phyloP scores from a whole-genome alignment of 1,140 invertebrate genomes.

The Phocides pigmalion region DNA sequence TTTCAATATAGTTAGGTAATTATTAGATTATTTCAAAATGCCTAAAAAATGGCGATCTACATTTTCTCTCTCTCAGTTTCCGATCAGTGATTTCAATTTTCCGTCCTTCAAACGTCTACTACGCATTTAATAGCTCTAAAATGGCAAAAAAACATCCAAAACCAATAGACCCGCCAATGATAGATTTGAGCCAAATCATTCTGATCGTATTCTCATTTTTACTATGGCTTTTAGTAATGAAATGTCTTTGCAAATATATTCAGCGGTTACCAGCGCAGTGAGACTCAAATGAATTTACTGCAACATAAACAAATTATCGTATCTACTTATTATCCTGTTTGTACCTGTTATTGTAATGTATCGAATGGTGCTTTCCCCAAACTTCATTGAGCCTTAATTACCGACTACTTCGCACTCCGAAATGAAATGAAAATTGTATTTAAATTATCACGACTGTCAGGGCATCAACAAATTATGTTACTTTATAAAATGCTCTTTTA shows the following conservation, averaged over 20 bases:
- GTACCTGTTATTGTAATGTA: slow-evolving; percentile 19
- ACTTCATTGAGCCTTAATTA: slow-evolving; percentile 22
- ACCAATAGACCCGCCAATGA: background rate
- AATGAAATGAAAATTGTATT: background rate
- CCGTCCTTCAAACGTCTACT: no score
- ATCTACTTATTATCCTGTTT: slow-evolving; percentile 10
- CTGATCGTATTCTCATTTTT: slow-evolving; percentile 47
- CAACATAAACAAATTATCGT: slow-evolving; percentile 5
- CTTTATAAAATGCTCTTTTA: slow-evolving; percentile 1
- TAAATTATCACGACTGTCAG: slow-evolving; percentile 8
- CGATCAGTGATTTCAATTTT: no score
- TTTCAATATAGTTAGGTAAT: no score
- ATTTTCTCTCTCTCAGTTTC: no score
- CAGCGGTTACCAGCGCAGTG: slow-evolving; percentile 27
- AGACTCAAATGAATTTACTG: background rate
- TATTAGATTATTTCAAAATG: no score
- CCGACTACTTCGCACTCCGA: background rate
- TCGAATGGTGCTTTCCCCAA: slow-evolving; percentile 38
- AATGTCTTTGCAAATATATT: slow-evolving; percentile 47
- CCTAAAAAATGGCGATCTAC: no score
- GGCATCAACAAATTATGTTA: background rate
- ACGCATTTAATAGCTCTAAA: no score
- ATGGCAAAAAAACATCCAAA: background rate
- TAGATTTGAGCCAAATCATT: slow-evolving; percentile 37
- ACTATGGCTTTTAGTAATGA: slow-evolving; percentile 46